Percentiles rank a stretch among this genome's conserved stretches.
Evolutionary conservation across 2,888 invertebrate species (phyloP).

Genomic region (Morpho helenor): DNA sequence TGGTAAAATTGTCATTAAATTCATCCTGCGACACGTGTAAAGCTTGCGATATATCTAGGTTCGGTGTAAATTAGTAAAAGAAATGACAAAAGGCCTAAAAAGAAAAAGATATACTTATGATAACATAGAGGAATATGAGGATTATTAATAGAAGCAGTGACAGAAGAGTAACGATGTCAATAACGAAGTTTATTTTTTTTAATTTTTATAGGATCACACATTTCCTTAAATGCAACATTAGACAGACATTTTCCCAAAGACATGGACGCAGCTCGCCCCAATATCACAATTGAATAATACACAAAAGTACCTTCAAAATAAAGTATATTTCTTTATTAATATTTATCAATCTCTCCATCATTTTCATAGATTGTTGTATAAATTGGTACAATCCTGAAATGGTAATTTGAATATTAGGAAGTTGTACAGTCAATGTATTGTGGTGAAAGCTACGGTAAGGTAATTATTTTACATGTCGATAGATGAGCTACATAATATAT

Average conservation of each 20-base stretch:
- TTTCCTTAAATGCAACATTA: background rate
- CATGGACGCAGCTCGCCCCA: slow-evolving; percentile 19
- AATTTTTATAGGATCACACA: background rate
- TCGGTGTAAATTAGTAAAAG: too few species aligned
- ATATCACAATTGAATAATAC: slow-evolving; percentile 3
- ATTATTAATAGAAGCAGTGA: too few species aligned
- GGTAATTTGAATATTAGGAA: slow-evolving; percentile 6
- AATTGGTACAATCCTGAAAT: slow-evolving; percentile 53
- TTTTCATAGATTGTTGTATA: slow-evolving; percentile 57
- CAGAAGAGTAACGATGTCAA: too few species aligned
- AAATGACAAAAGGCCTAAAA: too few species aligned
- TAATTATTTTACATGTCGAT: too few species aligned
- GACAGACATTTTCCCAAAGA: slow-evolving; percentile 15
- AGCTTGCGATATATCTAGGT: too few species aligned
- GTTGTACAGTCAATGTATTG: background rate
- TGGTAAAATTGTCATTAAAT: too few species aligned
- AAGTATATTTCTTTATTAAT: slow-evolving; percentile 26
- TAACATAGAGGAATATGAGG: too few species aligned
- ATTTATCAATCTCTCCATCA: slow-evolving; percentile 44
- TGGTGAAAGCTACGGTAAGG: background rate
- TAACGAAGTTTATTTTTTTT: too few species aligned
- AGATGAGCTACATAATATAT: too few species aligned
- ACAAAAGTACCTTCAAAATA: slow-evolving; percentile 28
- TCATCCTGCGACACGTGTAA: too few species aligned
- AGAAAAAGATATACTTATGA: too few species aligned